phyloP scores from a whole-genome alignment of 2,888 invertebrate genomes.

The Drosophila kuntzei region DNA sequence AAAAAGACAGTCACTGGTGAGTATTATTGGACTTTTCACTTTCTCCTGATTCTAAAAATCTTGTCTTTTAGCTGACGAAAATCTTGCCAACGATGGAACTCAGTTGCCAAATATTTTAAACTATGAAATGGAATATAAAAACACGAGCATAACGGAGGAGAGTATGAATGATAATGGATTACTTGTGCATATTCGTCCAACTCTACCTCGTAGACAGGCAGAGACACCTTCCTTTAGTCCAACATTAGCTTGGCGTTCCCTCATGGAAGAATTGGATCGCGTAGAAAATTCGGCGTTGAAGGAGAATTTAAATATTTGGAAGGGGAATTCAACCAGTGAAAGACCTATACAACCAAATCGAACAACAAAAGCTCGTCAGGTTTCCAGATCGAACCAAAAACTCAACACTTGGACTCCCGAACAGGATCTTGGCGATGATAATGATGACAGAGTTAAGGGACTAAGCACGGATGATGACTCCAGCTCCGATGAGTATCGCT shows the following conservation, averaged over 20 bases:
- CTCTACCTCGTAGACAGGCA: conserved; percentile 91
- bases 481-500: conserved; percentile 73
- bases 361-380: conserved; percentile 29
- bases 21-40: neutral
- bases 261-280: conserved; percentile 83
- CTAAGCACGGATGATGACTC: conserved; percentile 73
- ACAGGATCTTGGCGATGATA: conserved; percentile 92
- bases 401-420: conserved; percentile 91
- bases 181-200: conserved; percentile 91
- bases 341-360: conserved; percentile 57
- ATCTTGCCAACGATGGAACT: conserved; percentile 13
- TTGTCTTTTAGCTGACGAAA: conserved; percentile 25
- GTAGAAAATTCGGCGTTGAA: conserved; percentile 27
- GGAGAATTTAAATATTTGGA: conserved; percentile 16
- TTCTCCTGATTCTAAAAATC: neutral
- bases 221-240: conserved; percentile 93
- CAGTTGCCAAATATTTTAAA: conserved; percentile 84
- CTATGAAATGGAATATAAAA: conserved; percentile 87
- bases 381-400: conserved; percentile 14
- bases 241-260: conserved; percentile 92
- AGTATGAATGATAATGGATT: conserved; percentile 87
- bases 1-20: conserved; percentile 17
- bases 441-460: conserved; percentile 56
- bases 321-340: conserved; percentile 19
- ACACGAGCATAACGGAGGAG: conserved; percentile 67